Conservation (phyloP, 2,888 invertebrate species). For the Luperina testacea region DNA sequence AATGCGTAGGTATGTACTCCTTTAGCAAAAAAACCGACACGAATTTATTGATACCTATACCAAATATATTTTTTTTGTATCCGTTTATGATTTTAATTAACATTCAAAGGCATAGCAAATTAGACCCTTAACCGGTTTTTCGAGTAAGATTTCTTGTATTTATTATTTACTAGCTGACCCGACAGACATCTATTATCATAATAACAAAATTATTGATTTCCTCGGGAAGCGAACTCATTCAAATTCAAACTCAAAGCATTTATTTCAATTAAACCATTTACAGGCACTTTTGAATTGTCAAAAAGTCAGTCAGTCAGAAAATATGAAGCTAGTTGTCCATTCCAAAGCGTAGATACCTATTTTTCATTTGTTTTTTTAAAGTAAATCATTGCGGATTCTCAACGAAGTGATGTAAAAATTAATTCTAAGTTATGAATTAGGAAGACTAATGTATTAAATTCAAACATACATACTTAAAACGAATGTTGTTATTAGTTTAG, state of each 20-base stretch:
- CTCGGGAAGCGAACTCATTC: too few relatives aligned
- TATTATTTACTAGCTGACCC: neutral
- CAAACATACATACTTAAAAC: neutral
- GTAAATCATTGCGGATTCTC: neutral
- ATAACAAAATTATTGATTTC: too few relatives aligned
- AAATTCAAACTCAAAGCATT: too few relatives aligned
- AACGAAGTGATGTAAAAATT: neutral
- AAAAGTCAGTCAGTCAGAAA: too few relatives aligned
- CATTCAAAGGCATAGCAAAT: neutral
- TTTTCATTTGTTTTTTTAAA: neutral
- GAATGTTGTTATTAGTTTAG: neutral
- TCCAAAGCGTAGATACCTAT: too few relatives aligned
- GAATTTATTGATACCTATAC: neutral
- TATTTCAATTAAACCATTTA: too few relatives aligned
- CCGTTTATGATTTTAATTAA: neutral
- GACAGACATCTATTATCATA: too few relatives aligned
- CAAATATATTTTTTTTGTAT: neutral
- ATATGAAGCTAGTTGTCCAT: too few relatives aligned
- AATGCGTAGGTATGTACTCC: neutral
- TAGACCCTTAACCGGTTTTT: neutral
- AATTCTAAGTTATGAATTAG: neutral
- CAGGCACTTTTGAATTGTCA: too few relatives aligned
- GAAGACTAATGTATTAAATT: neutral
- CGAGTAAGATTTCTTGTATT: neutral
- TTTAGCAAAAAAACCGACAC: slow-evolving; percentile 1